Conservation (phyloP, 2,888 invertebrate species). For the Odiellus spinosus region DNA sequence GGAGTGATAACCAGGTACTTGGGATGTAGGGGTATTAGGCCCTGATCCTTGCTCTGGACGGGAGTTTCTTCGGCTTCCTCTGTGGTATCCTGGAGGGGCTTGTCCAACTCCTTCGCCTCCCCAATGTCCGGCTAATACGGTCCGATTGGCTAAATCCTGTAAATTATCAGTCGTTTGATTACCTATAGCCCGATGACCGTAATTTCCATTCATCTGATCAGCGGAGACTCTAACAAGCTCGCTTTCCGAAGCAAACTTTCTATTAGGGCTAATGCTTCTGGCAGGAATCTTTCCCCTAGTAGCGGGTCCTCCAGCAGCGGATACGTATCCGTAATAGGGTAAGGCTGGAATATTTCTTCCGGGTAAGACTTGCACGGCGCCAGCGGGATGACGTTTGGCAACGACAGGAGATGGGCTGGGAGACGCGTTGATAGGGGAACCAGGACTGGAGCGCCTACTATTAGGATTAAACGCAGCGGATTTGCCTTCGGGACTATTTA, state of each 20-base stretch:
- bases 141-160: conserved; percentile 12
- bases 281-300: background rate
- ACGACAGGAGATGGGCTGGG: conserved; percentile 14
- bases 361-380: too few species aligned
- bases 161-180: conserved; percentile 15
- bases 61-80: conserved; percentile 3
- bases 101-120: conserved; percentile 1
- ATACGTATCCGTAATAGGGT: background rate
- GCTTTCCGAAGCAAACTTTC: conserved; percentile 19
- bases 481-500: background rate
- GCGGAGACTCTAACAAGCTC: conserved; percentile 12
- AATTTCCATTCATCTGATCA: conserved; percentile 1
- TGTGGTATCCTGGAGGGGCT: background rate
- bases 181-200: conserved; percentile 1
- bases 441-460: conserved; percentile 10
- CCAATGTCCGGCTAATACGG: conserved; percentile 9
- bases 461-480: background rate
- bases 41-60: conserved; percentile 2
- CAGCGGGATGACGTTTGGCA: conserved; percentile 5
- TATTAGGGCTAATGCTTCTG: conserved; percentile 11
- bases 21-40: conserved; percentile 4
- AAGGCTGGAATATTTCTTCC: background rate
- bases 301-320: background rate
- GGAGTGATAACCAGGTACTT: background rate
- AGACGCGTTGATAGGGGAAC: conserved; percentile 11